Percentiles rank a stretch among this genome's conserved stretches.
phyloP scores from a whole-genome alignment of 2,888 invertebrate genomes.

The Polia nebulosa region DNA sequence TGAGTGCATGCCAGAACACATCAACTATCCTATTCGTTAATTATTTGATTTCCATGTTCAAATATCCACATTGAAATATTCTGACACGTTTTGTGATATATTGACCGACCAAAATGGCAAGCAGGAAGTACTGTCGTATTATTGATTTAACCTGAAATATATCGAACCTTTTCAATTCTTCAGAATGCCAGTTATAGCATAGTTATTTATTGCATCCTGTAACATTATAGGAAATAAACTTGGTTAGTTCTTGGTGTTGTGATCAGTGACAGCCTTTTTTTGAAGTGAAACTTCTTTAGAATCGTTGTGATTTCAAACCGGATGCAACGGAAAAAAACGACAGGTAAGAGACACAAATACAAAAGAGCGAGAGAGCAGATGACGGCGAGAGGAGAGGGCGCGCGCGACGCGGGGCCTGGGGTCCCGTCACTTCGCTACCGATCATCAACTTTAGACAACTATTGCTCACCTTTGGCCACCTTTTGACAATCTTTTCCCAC shows the following conservation, averaged over 20 bases:
- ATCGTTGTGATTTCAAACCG: too few relatives aligned
- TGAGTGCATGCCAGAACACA: neutral
- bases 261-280: too few relatives aligned
- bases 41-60: slow-evolving; percentile 19
- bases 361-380: too few relatives aligned
- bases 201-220: neutral
- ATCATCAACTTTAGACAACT: too few relatives aligned
- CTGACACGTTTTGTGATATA: slow-evolving; percentile 20
- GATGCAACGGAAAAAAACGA: too few relatives aligned
- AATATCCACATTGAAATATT: slow-evolving; percentile 14
- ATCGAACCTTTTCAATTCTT: slow-evolving; percentile 20
- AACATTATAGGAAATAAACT: neutral
- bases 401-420: too few relatives aligned
- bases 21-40: neutral
- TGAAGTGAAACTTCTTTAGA: too few relatives aligned
- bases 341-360: too few relatives aligned
- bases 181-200: neutral
- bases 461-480: too few relatives aligned
- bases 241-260: neutral
- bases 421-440: too few relatives aligned
- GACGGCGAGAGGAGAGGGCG: too few relatives aligned
- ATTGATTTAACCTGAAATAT: slow-evolving; percentile 25
- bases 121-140: slow-evolving; percentile 38
- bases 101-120: slow-evolving; percentile 28
- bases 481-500: too few relatives aligned